Base-by-base conservation (phyloP, 64 coral and sea anemone genomes). In the Dendrophyllia cribrosa region DNA sequence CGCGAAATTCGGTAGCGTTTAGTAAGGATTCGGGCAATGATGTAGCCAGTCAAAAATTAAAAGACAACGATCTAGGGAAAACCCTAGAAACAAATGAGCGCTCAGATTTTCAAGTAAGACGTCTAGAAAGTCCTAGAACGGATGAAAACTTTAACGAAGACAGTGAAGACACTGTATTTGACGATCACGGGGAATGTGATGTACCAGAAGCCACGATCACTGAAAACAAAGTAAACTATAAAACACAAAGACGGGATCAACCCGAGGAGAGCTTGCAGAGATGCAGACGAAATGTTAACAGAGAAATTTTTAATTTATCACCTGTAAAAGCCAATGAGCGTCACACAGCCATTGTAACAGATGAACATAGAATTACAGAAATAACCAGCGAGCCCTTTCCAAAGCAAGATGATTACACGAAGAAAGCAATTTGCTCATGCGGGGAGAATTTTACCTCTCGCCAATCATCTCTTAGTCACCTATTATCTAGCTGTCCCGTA, bases 361-460 rank as follows among this genome's bases (percentile, higher is more conserved):
- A 15, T 21, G 51, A 77, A 22, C 17, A 56, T 17, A 22, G 48
- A 24, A 6, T 77, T 23, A 55, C 49, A 56, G 51, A 55, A 55
- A 55, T 20, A 51, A 9, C 3, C 20, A 55, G 75, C 51, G 50
- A 11, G 9, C 20, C 6, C n/a, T 77, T 58, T 14, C 22, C 51
- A 77, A 77, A 58, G 51, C 49, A 55, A 58, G 75, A 55, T 55
- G 21, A 55, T 25, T 7, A 14, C n/a, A 56, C 20, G 9, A 55
- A 77, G 51, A 23, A 55, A 77, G 75, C 75, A 25, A 52, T 77
- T 77, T 77, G 75, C 48, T 77, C 75, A 21, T 77, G 51, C 51
- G 75, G 75, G n/a, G 51, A 23, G 22, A 50, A 20, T 77, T 77
- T 77, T 45, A 12, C 8, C 48, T 52, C 75, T 55, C 49, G 75